A percentile compares a stretch with the other conserved stretches of the same genome.
Conservation (phyloP, 1,140 invertebrate species). For the Trichonephila clavata region DNA sequence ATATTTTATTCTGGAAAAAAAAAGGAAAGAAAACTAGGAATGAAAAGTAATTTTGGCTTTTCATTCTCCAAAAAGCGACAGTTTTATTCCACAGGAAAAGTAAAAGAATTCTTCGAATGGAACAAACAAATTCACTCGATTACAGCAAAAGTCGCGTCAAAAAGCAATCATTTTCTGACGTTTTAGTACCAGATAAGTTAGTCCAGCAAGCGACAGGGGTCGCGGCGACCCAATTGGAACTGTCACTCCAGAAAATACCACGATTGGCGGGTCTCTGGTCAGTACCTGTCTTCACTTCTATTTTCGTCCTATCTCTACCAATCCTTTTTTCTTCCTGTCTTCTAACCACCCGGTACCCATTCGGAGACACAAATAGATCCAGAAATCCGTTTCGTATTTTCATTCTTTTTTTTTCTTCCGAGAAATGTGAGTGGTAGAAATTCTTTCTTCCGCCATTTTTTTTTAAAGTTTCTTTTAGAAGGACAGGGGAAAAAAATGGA, state of each 20-base stretch:
- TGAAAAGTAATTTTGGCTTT: not conserved
- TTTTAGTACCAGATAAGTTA: conserved; percentile 19
- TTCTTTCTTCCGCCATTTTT: not conserved
- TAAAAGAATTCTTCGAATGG: not conserved
- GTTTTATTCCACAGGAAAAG: not conserved
- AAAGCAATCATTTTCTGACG: conserved; percentile 71
- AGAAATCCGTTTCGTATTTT: conserved; percentile 51
- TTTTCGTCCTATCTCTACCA: conserved; percentile 28
- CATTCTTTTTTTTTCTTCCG: conserved; percentile 12
- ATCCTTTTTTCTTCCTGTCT: not conserved
- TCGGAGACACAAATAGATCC: conserved; percentile 63
- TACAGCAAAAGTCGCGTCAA: conserved; percentile 29
- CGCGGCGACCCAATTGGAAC: conserved; percentile 62
- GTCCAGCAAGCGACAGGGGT: not conserved
- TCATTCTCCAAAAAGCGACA: not conserved
- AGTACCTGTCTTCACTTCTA: conserved; percentile 70
- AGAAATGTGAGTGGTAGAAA: not conserved
- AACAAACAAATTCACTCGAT: conserved; percentile 61
- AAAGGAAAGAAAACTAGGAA: too few species aligned
- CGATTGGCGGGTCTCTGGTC: conserved; percentile 67
- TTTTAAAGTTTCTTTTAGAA: conserved; percentile 20
- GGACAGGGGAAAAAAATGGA: not conserved
- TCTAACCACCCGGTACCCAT: not conserved
- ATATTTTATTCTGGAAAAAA: too few species aligned
- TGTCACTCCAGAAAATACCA: conserved; percentile 66